A percentile compares a stretch with the other conserved stretches of the same genome.
phyloP scores from a whole-genome alignment of 2,113 vertebrate species.

The Noctilio leporinus region DNA sequence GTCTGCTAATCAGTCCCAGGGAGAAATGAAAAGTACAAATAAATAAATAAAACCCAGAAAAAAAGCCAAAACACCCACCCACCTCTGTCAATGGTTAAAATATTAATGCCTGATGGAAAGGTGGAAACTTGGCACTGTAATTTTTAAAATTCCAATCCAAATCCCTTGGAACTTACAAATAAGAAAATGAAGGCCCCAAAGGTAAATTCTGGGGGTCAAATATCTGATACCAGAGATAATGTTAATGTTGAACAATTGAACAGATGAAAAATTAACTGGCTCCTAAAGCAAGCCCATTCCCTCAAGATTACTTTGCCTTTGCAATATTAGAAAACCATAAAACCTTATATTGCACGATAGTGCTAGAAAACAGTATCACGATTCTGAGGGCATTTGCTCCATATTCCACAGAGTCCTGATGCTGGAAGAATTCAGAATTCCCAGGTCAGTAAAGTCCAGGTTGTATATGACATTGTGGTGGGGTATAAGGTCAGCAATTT shows the following conservation, averaged over 20 bases:
- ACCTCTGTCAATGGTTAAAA: not conserved
- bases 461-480: not conserved
- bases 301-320: constrained; percentile 34
- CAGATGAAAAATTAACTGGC: constrained; percentile 34
- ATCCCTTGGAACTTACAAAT: not conserved
- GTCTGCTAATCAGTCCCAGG: constrained; percentile 1
- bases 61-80: not conserved
- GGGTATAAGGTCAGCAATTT: not conserved
- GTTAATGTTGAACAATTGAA: constrained; percentile 1
- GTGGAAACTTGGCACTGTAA: not conserved
- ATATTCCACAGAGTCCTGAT: not conserved
- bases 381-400: not conserved
- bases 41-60: too few species aligned
- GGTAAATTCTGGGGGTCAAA: not conserved
- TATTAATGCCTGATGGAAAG: constrained; percentile 13
- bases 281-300: not conserved
- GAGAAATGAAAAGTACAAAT: too few species aligned
- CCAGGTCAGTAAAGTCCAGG: not conserved
- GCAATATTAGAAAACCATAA: constrained; percentile 15
- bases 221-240: not conserved
- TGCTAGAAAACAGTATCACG: not conserved
- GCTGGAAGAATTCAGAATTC: not conserved
- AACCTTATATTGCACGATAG: constrained; percentile 5
- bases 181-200: not conserved
- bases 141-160: constrained; percentile 39